Conservation (phyloP, 2,797 vertebrate genomes). For the Acropternis orthonyx region DNA sequence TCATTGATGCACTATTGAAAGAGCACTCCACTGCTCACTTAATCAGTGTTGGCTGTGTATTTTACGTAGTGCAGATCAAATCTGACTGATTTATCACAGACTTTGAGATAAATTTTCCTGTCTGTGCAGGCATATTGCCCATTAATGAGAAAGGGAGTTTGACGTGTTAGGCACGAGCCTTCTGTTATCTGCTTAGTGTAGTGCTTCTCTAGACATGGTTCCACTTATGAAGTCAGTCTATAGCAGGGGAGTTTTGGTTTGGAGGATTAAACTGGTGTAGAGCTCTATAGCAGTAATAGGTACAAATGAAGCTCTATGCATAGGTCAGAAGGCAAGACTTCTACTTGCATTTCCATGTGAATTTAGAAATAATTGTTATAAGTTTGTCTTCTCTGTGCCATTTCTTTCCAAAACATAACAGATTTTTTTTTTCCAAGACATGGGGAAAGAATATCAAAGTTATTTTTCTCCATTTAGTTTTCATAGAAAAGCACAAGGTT, state of each 20-base stretch:
- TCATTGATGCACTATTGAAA: conserved; percentile 55
- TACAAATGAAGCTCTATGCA: neutral
- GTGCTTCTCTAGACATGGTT: neutral
- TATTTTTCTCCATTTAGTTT: conserved; percentile 1
- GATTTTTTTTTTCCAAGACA: neutral
- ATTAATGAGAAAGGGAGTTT: conserved; percentile 61
- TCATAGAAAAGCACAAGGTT: neutral
- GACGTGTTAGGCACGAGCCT: conserved; percentile 56
- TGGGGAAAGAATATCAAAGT: neutral
- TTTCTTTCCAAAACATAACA: neutral
- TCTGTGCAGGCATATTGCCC: conserved; percentile 45
- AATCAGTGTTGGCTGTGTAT: conserved; percentile 69
- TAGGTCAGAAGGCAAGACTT: neutral
- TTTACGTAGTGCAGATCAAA: conserved; percentile 68
- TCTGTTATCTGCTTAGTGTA: conserved; percentile 28
- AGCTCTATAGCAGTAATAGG: conserved; percentile 27
- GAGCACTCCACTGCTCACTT: conserved; percentile 67
- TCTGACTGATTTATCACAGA: conserved; percentile 75
- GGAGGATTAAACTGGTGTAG: conserved; percentile 39
- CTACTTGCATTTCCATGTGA: neutral
- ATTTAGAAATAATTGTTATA: neutral
- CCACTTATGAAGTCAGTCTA: conserved; percentile 52
- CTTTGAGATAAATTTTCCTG: conserved; percentile 66
- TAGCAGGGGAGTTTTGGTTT: neutral
- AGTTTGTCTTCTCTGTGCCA: neutral